These are phyloP conservation scores for Nephotettix cincticeps DNA, from an alignment of 1,140 invertebrate genomes.

Conservation along the genomic window DNA sequence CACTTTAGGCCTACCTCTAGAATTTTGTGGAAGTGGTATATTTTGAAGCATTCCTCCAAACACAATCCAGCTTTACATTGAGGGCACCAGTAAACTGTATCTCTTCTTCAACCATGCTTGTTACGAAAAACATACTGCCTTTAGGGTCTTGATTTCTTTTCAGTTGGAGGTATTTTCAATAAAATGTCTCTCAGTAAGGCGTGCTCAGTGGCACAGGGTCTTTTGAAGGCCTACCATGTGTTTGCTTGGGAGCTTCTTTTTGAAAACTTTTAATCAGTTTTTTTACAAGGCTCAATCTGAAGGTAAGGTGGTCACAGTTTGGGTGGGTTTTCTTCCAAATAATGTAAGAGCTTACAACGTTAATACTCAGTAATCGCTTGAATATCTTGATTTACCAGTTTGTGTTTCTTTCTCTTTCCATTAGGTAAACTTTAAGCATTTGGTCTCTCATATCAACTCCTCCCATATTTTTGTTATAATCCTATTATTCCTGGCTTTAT, in stretches of 20 bases:
- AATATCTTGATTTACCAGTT: neutral
- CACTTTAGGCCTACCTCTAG: too few relatives aligned
- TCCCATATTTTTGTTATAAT: constrained; percentile 4
- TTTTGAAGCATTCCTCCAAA: too few relatives aligned
- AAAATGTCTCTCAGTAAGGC: neutral
- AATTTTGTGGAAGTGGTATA: too few relatives aligned
- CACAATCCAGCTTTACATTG: neutral
- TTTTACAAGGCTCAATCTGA: neutral
- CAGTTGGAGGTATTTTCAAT: neutral
- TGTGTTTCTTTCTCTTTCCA: neutral
- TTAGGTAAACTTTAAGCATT: neutral
- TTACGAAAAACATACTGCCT: neutral
- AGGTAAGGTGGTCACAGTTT: neutral
- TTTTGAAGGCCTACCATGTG: neutral
- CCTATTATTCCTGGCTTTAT: neutral
- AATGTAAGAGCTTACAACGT: neutral
- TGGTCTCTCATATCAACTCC: constrained; percentile 1
- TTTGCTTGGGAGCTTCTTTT: neutral
- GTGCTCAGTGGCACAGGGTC: neutral
- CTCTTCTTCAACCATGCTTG: neutral
- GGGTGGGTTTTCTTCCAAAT: neutral
- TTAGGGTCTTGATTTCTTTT: neutral
- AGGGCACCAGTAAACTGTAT: neutral
- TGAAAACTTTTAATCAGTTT: neutral
- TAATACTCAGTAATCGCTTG: neutral